These are phyloP conservation scores for Todiramphus chloris DNA, from an alignment of 2,113 vertebrate genomes.

Conservation along the genomic window DNA sequence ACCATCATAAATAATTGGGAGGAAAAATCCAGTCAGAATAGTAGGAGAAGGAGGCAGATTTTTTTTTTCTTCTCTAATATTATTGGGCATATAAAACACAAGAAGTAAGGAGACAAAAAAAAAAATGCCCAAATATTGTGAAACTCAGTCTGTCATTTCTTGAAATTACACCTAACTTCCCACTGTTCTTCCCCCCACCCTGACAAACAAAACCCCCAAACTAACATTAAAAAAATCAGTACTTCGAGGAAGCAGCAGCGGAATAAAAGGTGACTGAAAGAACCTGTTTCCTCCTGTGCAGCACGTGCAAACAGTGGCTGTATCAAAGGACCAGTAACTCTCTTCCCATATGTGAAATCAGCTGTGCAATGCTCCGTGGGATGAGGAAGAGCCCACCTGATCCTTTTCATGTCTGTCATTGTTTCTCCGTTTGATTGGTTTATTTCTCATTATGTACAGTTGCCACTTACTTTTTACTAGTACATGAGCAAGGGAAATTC, in stretches of 20 bases:
- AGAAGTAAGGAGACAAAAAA: not conserved
- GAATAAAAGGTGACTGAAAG: not conserved
- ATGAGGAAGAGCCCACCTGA: not conserved
- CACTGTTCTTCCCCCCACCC: not conserved
- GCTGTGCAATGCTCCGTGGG: not conserved
- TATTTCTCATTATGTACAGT: constrained; percentile 8
- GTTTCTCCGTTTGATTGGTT: not conserved
- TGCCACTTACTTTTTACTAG: not conserved
- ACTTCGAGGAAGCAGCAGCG: not conserved
- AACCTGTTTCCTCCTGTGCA: not conserved
- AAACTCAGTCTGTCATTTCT: not conserved
- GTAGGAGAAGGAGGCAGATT: not conserved
- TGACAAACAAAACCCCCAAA: not conserved
- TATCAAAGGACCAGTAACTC: not conserved
- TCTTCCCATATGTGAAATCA: not conserved
- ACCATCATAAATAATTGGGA: not conserved
- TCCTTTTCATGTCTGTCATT: not conserved
- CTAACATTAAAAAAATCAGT: not conserved
- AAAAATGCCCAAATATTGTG: not conserved
- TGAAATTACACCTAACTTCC: not conserved
- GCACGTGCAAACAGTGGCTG: not conserved
- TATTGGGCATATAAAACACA: not conserved
- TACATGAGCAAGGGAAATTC: constrained; percentile 4
- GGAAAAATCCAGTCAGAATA: not conserved
- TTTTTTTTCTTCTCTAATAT: not conserved